Base-by-base conservation (phyloP, 2,888 invertebrate genomes). In the Emmelina monodactyla region DNA sequence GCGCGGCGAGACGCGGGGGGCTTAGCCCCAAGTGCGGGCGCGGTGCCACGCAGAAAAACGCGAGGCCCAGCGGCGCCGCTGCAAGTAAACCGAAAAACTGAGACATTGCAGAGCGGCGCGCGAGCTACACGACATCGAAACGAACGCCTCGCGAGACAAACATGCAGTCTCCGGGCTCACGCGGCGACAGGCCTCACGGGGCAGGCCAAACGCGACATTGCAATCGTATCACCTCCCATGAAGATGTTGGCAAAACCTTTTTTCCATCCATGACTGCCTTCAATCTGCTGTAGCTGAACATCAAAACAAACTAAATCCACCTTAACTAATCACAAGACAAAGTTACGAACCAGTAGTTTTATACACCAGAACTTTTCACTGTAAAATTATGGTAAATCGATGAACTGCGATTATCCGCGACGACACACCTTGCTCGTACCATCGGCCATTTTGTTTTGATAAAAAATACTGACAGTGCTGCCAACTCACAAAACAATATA, bases 311-410 rank as follows among this genome's bases (percentile, higher is more conserved):
- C 60, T 69, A 64, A 66, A 68, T 75, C 61, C 78, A 76, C 73
- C 67, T 72, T 70, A 76, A 64, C 57, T 62, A 64, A 73, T 64
- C 76, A 76, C 76, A 78, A 78, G 62, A 71, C 70, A 75, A 76
- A 66, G 78, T 78, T 78, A 78, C 78, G 78, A 70, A 78, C 78
- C 78, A 78, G 78, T 52, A 61, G 51, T 60, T 12, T 63, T 49
- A 58, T 62, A 72, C 78, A 78, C 76, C 72, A 58, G 61, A 71
- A 72, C 71, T 67, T 63, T 76, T 68, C 76, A 78, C 78, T 65
- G 73, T 64, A 68, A 62, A 64, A 67, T 52, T 63, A 58, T 57
- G 57, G 53, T 56, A 57, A 55, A 59, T 49, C 51, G 67, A 58
- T 53, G 64, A 53, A 25, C 4, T 3, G 25, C 25, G 13, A 29